Evolutionary conservation across 2,113 vertebrate species (phyloP).

Genomic region (Ceyx cyanopectus): DNA sequence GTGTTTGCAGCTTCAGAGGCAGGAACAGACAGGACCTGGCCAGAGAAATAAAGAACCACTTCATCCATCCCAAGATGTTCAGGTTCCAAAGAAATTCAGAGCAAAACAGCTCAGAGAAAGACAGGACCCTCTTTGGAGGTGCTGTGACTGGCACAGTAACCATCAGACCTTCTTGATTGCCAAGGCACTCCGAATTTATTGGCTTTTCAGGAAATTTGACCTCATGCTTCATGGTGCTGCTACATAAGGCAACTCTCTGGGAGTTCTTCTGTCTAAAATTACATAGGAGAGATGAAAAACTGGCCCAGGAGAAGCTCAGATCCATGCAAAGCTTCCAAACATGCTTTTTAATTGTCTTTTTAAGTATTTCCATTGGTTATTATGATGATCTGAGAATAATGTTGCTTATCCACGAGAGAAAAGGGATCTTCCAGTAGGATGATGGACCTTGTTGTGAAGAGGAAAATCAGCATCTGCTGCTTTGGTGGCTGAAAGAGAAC

Average conservation of each 20-base stretch:
- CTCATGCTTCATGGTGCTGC: not conserved
- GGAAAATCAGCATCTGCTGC: not conserved
- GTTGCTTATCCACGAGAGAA: rapidly evolving
- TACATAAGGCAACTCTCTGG: not conserved
- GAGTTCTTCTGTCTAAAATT: not conserved
- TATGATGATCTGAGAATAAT: not conserved
- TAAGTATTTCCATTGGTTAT: not conserved
- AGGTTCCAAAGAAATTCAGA: not conserved
- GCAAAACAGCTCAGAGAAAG: not conserved
- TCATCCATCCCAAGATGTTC: not conserved
- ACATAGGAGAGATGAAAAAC: not conserved
- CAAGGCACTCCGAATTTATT: not conserved
- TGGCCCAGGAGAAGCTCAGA: not conserved
- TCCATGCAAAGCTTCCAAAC: not conserved
- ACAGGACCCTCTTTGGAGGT: not conserved
- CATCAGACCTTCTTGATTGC: not conserved
- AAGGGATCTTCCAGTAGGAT: not conserved
- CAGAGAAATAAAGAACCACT: not conserved
- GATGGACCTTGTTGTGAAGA: not conserved
- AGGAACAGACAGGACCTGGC: not conserved
- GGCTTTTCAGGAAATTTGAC: not conserved
- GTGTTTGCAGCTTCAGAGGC: not conserved
- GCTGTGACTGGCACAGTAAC: not conserved
- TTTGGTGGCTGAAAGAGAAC: not conserved
- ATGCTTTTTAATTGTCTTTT: not conserved